A percentile compares a stretch with the other conserved stretches of the same genome.
These are phyloP conservation scores for Microcebus tavaratra DNA, from an alignment of 2,113 vertebrate genomes.

Conservation along the genomic window DNA sequence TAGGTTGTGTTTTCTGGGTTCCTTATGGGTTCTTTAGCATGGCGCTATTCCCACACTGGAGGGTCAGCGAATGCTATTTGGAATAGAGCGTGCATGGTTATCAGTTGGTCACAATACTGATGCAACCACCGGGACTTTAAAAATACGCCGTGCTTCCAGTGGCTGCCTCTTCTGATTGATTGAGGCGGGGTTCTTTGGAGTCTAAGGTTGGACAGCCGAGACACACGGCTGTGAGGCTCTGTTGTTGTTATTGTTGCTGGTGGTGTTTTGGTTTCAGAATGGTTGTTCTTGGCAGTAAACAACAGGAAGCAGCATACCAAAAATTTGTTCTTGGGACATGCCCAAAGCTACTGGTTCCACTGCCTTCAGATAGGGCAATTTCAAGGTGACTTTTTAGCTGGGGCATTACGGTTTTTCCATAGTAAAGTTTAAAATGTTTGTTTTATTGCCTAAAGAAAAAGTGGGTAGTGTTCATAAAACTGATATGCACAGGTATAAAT, in stretches of 20 bases:
- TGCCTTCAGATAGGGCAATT: not conserved
- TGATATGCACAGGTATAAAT: rapidly evolving
- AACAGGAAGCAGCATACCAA: not conserved
- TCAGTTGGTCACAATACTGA: rapidly evolving
- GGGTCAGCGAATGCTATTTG: not conserved
- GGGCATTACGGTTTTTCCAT: not conserved
- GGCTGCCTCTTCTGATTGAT: rapidly evolving
- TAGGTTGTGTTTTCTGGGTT: not conserved
- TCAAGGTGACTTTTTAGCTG: conserved; percentile 23
- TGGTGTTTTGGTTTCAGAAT: not conserved
- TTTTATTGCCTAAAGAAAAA: not conserved
- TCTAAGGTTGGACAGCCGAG: not conserved
- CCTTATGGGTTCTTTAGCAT: not conserved
- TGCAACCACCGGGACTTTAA: not conserved
- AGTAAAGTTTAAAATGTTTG: not conserved
- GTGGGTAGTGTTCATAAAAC: rapidly evolving
- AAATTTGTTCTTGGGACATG: not conserved
- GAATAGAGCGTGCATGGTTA: not conserved
- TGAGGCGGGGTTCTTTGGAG: not conserved
- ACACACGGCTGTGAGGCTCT: not conserved
- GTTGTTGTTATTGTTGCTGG: not conserved
- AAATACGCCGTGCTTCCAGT: rapidly evolving
- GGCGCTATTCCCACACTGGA: rapidly evolving
- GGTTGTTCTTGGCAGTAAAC: not conserved
- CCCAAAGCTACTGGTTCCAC: not conserved